Percentiles rank a stretch among this genome's conserved stretches.
Evolutionary conservation across 2,113 vertebrate species (phyloP).

Genomic region (Naja naja): DNA sequence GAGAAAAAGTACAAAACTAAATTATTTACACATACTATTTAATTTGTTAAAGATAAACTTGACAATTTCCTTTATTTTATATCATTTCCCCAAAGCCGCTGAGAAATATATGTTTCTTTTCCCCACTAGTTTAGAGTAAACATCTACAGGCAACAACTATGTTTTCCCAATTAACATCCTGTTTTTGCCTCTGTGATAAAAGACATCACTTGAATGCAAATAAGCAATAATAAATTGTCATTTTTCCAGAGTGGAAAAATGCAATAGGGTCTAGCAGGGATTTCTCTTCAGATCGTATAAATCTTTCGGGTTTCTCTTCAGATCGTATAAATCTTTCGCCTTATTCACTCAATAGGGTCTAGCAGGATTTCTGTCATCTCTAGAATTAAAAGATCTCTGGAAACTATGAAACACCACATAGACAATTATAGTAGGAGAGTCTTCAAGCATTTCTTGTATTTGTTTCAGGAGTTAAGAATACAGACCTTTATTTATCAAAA

Average conservation of each 20-base stretch:
- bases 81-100: constrained; percentile 24
- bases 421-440: constrained; percentile 20
- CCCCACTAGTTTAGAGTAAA: not conserved
- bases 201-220: constrained; percentile 1
- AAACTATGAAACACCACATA: constrained; percentile 34
- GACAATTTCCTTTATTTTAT: constrained; percentile 31
- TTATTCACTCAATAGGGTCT: constrained; percentile 17
- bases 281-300: no score
- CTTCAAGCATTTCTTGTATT: constrained; percentile 16
- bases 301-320: no score
- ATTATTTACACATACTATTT: not conserved
- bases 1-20: constrained; percentile 11
- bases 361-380: constrained; percentile 13
- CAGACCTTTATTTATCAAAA: constrained; percentile 22
- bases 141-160: constrained; percentile 38
- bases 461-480: constrained; percentile 35
- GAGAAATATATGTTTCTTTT: constrained; percentile 29
- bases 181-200: constrained; percentile 1
- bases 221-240: constrained; percentile 5
- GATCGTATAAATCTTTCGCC: no score
- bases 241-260: not conserved
- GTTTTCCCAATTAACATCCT: constrained; percentile 27
- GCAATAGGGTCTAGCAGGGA: constrained; percentile 21
- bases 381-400: constrained; percentile 20
- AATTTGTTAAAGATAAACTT: constrained; percentile 14